Conservation (phyloP, 1,140 invertebrate species). For the Nasonia giraulti region DNA sequence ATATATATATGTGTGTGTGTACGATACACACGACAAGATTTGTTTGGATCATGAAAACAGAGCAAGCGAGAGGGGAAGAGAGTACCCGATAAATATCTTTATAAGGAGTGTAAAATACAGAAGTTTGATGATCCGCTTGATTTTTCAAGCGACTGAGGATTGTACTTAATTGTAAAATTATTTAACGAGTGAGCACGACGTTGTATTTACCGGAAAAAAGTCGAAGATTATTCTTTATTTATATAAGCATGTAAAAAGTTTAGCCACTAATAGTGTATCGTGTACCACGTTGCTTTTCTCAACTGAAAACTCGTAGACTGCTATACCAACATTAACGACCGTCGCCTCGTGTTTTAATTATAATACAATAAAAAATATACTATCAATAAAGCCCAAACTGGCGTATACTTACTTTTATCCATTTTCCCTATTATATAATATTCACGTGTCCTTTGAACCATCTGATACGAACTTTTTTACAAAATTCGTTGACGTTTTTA, state of each 20-base stretch:
- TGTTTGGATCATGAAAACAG: conserved; percentile 46
- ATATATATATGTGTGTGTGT: conserved; percentile 1
- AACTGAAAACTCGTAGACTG: conserved; percentile 60
- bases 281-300: conserved; percentile 61
- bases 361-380: conserved; percentile 63
- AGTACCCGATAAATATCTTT: conserved; percentile 49
- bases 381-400: conserved; percentile 33
- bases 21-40: conserved; percentile 45
- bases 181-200: conserved; percentile 42
- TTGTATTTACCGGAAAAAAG: conserved; percentile 39
- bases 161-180: conserved; percentile 52
- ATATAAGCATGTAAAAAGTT: conserved; percentile 53
- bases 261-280: conserved; percentile 54
- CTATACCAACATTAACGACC: conserved; percentile 58
- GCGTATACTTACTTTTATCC: neutral
- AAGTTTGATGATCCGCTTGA: conserved; percentile 41
- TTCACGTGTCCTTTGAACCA: too few relatives aligned
- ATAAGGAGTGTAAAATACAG: conserved; percentile 24
- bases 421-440: neutral
- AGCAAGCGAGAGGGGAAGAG: neutral
- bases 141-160: conserved; percentile 42
- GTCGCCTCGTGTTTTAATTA: conserved; percentile 61
- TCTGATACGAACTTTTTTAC: too few relatives aligned
- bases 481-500: too few relatives aligned
- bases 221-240: conserved; percentile 59